These are phyloP conservation scores for Bovichtus diacanthus DNA, from an alignment of 2,797 vertebrate species.

Conservation along the genomic window DNA sequence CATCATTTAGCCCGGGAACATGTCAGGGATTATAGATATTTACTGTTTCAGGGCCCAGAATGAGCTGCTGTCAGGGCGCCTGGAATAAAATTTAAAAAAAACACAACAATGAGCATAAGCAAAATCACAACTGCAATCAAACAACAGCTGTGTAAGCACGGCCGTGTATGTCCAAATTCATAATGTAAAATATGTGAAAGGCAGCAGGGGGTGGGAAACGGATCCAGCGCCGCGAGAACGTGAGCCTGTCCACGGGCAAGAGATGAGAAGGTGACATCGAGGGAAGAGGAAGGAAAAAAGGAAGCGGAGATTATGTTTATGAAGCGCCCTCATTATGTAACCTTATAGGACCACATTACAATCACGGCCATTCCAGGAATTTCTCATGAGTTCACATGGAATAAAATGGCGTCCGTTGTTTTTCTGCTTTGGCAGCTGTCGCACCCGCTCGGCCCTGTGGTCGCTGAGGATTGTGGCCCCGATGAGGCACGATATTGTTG, in stretches of 20 bases:
- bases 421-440: slow-evolving; percentile 81
- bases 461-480: slow-evolving; percentile 55
- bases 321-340: slow-evolving; percentile 79
- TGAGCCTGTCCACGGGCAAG: slow-evolving; percentile 3
- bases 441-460: slow-evolving; percentile 42
- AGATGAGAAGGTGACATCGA: slow-evolving; percentile 54
- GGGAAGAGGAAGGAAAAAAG: slow-evolving; percentile 60
- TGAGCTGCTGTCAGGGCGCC: background rate
- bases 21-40: slow-evolving; percentile 7
- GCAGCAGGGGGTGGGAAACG: background rate
- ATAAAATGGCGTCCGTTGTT: slow-evolving; percentile 67
- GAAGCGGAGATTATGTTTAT: slow-evolving; percentile 74
- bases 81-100: background rate
- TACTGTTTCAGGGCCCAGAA: background rate
- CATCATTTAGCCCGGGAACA: background rate
- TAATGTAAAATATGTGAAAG: slow-evolving; percentile 42
- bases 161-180: slow-evolving; percentile 40
- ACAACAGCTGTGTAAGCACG: slow-evolving; percentile 66
- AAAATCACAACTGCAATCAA: slow-evolving; percentile 56
- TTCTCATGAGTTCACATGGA: slow-evolving; percentile 58
- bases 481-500: slow-evolving; percentile 76
- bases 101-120: slow-evolving; percentile 23
- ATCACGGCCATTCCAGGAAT: slow-evolving; percentile 77
- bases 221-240: slow-evolving; percentile 13
- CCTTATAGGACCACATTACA: slow-evolving; percentile 71